Evolutionary conservation across 2,113 vertebrate genomes (phyloP).

Genomic region (Gavialis gangeticus): DNA sequence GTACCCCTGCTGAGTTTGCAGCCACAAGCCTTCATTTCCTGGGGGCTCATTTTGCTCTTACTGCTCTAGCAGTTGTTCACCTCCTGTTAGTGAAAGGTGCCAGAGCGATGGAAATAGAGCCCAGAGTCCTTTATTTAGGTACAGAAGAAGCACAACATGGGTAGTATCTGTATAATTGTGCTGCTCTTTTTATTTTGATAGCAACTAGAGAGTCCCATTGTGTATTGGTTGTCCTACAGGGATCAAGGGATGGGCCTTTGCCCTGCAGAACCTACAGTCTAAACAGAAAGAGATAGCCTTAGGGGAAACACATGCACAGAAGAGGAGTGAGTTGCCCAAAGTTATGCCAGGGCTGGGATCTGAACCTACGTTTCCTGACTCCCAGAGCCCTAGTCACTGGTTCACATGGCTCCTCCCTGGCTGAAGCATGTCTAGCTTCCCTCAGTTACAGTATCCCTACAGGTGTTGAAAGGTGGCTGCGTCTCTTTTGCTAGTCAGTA

Average conservation of each 20-base stretch:
- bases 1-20: background rate
- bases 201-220: background rate
- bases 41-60: slow-evolving; percentile 20
- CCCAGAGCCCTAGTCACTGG: background rate
- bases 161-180: background rate
- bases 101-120: slow-evolving; percentile 36
- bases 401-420: background rate
- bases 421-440: too few relatives aligned
- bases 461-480: background rate
- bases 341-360: background rate
- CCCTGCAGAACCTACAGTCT: background rate
- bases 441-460: too few relatives aligned
- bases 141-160: background rate
- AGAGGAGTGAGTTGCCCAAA: rapidly evolving
- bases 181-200: background rate
- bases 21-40: background rate
- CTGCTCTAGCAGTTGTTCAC: background rate
- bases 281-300: background rate
- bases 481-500: background rate
- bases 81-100: slow-evolving; percentile 31
- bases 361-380: background rate
- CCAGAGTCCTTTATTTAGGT: background rate
- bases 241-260: background rate
- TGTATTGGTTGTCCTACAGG: background rate
- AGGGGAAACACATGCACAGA: background rate